These are phyloP conservation scores for Lagocephalus sceleratus DNA, from an alignment of 2,797 vertebrate species.

Conservation along the genomic window DNA sequence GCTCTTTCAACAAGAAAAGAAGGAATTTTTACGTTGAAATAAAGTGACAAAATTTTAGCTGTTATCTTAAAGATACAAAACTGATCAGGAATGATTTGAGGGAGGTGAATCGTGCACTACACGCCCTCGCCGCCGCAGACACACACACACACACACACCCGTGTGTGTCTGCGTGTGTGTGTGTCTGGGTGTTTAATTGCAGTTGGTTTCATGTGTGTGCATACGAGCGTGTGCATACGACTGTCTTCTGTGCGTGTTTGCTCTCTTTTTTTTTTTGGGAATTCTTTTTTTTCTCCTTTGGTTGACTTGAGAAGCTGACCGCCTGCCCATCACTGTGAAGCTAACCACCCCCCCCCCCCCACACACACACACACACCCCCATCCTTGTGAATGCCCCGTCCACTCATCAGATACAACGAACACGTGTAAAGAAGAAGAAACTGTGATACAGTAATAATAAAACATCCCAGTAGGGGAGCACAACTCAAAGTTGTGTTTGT, in stretches of 20 bases:
- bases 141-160: constrained; percentile 32
- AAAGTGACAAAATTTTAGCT: background rate
- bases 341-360: constrained; percentile 74
- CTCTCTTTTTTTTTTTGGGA: constrained; percentile 22
- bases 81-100: background rate
- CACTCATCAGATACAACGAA: constrained; percentile 73
- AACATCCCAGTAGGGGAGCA: constrained; percentile 81
- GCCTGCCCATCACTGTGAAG: constrained; percentile 80
- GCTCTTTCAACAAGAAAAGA: too few relatives aligned
- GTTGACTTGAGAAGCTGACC: constrained; percentile 68
- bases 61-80: constrained; percentile 3
- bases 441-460: constrained; percentile 78
- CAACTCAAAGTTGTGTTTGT: constrained; percentile 44
- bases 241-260: background rate
- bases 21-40: constrained; percentile 12
- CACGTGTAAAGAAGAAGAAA: constrained; percentile 74
- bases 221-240: background rate
- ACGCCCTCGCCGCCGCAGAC: constrained; percentile 43
- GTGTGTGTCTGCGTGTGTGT: constrained; percentile 33
- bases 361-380: constrained; percentile 79
- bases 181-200: constrained; percentile 50
- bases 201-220: constrained; percentile 6
- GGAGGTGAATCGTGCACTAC: constrained; percentile 40
- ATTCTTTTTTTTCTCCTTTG: constrained; percentile 25
- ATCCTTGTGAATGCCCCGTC: constrained; percentile 79